phyloP scores from a whole-genome alignment of 2,113 vertebrate species.

The Strix aluco region DNA sequence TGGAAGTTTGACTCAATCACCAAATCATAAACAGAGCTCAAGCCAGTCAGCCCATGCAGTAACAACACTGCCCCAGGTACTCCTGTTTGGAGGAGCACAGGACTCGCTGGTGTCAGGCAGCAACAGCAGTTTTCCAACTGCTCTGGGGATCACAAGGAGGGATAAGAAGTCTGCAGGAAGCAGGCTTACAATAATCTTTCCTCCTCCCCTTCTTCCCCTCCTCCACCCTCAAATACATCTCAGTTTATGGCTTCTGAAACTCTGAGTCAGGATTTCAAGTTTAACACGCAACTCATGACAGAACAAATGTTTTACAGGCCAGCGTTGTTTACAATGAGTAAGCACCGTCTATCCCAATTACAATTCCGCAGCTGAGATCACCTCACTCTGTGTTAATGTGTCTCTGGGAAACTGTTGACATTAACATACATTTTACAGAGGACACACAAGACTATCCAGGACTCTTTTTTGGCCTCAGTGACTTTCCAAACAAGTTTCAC shows the following conservation, averaged over 20 bases:
- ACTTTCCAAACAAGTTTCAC: not conserved
- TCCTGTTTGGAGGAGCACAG: rapidly evolving
- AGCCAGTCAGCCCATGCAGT: not conserved
- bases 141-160: not conserved
- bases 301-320: not conserved
- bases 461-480: not conserved
- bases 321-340: not conserved
- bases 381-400: rapidly evolving
- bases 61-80: not conserved
- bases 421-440: not conserved
- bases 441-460: not conserved
- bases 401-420: not conserved
- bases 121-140: not conserved
- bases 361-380: not conserved
- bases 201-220: not conserved
- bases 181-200: not conserved
- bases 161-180: not conserved
- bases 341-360: not conserved
- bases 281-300: not conserved
- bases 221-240: not conserved
- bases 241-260: not conserved
- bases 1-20: not conserved
- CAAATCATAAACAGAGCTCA: not conserved
- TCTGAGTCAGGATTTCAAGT: constrained; percentile 19
- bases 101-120: not conserved